Evolutionary conservation across 2,888 invertebrate species (phyloP).

Genomic region (Erannis defoliaria): DNA sequence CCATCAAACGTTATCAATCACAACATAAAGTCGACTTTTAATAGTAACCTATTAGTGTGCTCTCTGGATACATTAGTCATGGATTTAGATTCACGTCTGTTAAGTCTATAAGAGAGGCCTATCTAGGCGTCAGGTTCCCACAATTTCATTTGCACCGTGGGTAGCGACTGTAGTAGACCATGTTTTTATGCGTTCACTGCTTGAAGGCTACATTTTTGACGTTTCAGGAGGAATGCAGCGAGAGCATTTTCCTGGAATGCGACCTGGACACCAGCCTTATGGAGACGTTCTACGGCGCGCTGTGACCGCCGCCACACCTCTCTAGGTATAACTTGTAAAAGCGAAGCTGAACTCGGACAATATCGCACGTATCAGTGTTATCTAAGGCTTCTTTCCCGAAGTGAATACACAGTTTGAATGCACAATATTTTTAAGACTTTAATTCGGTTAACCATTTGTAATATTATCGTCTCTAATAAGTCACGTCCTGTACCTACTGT

Average conservation of each 20-base stretch:
- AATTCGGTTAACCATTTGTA: conserved; percentile 60
- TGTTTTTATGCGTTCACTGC: too few species aligned
- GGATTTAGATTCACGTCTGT: too few species aligned
- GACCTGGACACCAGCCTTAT: conserved; percentile 79
- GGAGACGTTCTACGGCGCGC: conserved; percentile 81
- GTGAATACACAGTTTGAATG: conserved; percentile 37
- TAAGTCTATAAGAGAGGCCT: too few species aligned
- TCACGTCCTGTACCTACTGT: conserved; percentile 60
- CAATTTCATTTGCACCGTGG: too few species aligned
- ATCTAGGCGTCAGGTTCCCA: too few species aligned
- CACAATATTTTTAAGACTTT: conserved; percentile 41
- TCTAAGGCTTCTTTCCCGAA: conserved; percentile 25
- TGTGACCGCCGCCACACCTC: conserved; percentile 60
- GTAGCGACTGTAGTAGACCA: too few species aligned
- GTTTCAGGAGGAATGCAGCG: conserved; percentile 80
- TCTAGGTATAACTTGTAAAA: conserved; percentile 53
- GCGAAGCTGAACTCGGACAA: conserved; percentile 48
- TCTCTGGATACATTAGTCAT: too few species aligned
- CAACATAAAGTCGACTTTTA: too few species aligned
- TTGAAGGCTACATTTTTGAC: not conserved
- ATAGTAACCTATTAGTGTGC: too few species aligned
- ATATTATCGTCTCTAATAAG: conserved; percentile 58
- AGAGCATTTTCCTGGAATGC: conserved; percentile 81
- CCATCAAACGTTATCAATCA: too few species aligned
- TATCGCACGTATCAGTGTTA: conserved; percentile 40